A percentile compares a stretch with the other conserved stretches of the same genome.
Evolutionary conservation across 2,113 vertebrate species (phyloP).

Genomic region (Alosa alosa): DNA sequence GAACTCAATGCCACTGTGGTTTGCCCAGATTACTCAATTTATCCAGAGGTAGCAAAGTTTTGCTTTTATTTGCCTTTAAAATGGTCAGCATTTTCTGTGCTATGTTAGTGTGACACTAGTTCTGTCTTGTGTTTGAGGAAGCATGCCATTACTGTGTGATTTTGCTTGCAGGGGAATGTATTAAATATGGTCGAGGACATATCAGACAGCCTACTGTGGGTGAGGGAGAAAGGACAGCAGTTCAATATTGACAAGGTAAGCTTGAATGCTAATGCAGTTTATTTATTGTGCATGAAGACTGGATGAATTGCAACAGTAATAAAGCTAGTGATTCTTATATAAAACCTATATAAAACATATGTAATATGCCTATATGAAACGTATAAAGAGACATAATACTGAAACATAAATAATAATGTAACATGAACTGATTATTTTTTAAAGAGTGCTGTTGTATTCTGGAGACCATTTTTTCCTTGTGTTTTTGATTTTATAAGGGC

Average conservation of each 20-base stretch:
- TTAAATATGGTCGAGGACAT: conserved; percentile 73
- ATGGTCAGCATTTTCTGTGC: background rate
- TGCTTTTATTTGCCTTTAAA: conserved; percentile 10
- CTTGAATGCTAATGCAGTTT: conserved; percentile 22
- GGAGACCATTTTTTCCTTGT: background rate
- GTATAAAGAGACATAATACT: background rate
- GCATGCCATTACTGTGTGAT: background rate
- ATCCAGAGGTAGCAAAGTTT: conserved; percentile 64
- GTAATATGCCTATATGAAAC: too few relatives aligned
- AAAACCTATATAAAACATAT: background rate
- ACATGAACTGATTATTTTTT: background rate
- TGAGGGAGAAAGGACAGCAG: conserved; percentile 56
- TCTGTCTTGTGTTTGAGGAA: background rate
- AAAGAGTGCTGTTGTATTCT: background rate
- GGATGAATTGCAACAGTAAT: background rate
- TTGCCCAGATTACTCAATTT: conserved; percentile 73
- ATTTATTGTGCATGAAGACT: background rate
- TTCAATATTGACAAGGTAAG: conserved; percentile 69
- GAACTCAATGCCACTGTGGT: conserved; percentile 66
- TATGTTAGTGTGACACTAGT: background rate
- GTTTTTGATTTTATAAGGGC: background rate
- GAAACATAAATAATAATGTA: background rate
- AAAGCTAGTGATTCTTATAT: background rate
- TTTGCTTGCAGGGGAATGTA: conserved; percentile 63
- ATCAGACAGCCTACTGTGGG: conserved; percentile 70